Evolutionary conservation across 1,140 invertebrate species (phyloP).

Genomic region (Atta colombica): DNA sequence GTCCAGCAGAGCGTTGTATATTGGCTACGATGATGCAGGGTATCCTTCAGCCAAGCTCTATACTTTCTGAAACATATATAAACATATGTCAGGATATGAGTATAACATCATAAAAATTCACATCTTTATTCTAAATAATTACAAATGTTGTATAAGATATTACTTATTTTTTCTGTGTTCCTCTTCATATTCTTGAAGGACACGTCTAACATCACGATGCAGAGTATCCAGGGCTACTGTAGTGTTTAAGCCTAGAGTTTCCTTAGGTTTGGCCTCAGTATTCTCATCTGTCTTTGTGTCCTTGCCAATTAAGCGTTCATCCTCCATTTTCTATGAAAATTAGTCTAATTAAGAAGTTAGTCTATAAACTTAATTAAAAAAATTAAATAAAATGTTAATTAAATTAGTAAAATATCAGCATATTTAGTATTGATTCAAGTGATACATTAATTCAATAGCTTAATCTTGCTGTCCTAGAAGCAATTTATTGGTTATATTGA

Average conservation of each 20-base stretch:
- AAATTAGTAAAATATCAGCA: too few relatives aligned
- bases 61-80: conserved; percentile 81
- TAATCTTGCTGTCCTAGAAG: too few relatives aligned
- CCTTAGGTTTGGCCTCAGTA: conserved; percentile 52
- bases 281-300: conserved; percentile 19
- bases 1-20: conserved; percentile 90
- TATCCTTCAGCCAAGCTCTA: conserved; percentile 87
- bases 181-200: conserved; percentile 84
- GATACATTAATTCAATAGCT: too few relatives aligned
- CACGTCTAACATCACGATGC: conserved; percentile 84
- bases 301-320: conserved; percentile 35
- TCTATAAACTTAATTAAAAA: background rate
- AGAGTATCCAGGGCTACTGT: conserved; percentile 85
- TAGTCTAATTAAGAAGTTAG: background rate
- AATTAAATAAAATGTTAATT: too few relatives aligned
- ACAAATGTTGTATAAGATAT: conserved; percentile 17
- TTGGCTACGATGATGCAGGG: conserved; percentile 88
- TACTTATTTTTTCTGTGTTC: conserved; percentile 83
- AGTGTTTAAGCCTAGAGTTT: conserved; percentile 84
- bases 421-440: too few relatives aligned
- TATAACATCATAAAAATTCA: background rate
- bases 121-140: background rate
- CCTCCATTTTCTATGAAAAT: conserved; percentile 56
- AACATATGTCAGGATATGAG: conserved; percentile 25
- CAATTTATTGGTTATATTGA: too few relatives aligned